Evolutionary conservation across 2,888 invertebrate genomes (phyloP), one percentile per base, ranked within the genome.

Genomic region (Mimachlamys varia): DNA sequence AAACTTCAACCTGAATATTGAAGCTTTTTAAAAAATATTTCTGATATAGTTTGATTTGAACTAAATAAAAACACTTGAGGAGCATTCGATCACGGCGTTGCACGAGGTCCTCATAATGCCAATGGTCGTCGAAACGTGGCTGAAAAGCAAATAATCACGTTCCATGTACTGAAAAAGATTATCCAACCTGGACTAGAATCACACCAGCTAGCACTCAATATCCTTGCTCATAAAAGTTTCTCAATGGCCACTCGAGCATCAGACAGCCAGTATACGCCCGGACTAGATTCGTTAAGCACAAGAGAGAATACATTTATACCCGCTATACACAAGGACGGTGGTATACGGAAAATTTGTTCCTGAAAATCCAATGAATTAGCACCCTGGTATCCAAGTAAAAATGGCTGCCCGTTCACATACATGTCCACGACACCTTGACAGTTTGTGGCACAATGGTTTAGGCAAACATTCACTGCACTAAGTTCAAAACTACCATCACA

Each of bases 241-340:
- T 89, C 50, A 17, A 88, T 88, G 3, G 88, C 90, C 27, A 90
- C 33, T 19, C 53, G 76, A 17, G 88, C 19, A 58, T 90, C 90
- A 10, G 90, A 90, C 27, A 90, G 50, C 90, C 90, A 90, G 33
- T 90, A 90, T 0, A 90, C 90, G 17, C 90, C 90, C 33, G 50
- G 87, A 58, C 90, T 90, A n/a, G 27, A 87, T 27, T 58, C 53
- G 44, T 89, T 90, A 12, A 90, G 55, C 55, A 55, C 88, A 27
- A 90, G 38, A 19, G 38, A 58, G 22, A 90, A n/a, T 27, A 33
- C 55, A 22, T 90, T 90, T 12, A 44, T 44, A 17, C 58, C 89
- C 12, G 37, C 13, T 55, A 87, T 89, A n/a, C 89, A 89, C 10
- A 87, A 27, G n/a, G 89, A 38, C n/a, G 55, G 33, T 58, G 90